Percentiles rank a stretch among this genome's conserved stretches.
Conservation (phyloP, 2,888 invertebrate genomes). For the Autographa gamma region DNA sequence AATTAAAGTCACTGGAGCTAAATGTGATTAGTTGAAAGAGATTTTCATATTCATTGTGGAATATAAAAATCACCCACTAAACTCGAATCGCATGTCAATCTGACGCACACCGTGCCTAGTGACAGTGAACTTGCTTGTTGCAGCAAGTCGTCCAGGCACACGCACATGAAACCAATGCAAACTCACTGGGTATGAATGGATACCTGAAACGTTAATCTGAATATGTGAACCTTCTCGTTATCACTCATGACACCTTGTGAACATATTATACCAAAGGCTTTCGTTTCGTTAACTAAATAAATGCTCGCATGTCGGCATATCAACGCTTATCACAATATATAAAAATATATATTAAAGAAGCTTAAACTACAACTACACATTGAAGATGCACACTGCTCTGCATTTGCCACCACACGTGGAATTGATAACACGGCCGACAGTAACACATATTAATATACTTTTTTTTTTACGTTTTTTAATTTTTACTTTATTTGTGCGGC, state of each 20-base stretch:
- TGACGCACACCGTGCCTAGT: constrained; percentile 80
- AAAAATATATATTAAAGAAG: constrained; percentile 89
- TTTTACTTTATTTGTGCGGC: constrained; percentile 85
- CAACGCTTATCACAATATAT: constrained; percentile 89
- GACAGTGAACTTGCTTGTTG: constrained; percentile 84
- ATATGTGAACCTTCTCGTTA: constrained; percentile 67
- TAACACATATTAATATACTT: constrained; percentile 62
- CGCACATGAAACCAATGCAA: constrained; percentile 67
- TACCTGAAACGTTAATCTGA: constrained; percentile 50
- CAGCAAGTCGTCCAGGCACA: constrained; percentile 87
- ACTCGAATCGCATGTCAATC: constrained; percentile 73
- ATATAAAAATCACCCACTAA: constrained; percentile 88
- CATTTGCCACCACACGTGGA: constrained; percentile 86
- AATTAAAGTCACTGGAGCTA: constrained; percentile 68
- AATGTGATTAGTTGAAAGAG: constrained; percentile 83
- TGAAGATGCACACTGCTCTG: constrained; percentile 85
- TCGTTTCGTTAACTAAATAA: constrained; percentile 85
- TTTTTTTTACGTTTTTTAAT: constrained; percentile 70
- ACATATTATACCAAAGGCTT: constrained; percentile 71
- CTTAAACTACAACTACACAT: constrained; percentile 87
- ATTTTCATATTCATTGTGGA: constrained; percentile 82
- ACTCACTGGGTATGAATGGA: constrained; percentile 59
- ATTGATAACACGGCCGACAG: constrained; percentile 77
- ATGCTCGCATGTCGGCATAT: constrained; percentile 88
- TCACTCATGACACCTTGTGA: constrained; percentile 79